Base-by-base conservation (phyloP, 2,113 vertebrate genomes). In the Microcebus murinus region DNA sequence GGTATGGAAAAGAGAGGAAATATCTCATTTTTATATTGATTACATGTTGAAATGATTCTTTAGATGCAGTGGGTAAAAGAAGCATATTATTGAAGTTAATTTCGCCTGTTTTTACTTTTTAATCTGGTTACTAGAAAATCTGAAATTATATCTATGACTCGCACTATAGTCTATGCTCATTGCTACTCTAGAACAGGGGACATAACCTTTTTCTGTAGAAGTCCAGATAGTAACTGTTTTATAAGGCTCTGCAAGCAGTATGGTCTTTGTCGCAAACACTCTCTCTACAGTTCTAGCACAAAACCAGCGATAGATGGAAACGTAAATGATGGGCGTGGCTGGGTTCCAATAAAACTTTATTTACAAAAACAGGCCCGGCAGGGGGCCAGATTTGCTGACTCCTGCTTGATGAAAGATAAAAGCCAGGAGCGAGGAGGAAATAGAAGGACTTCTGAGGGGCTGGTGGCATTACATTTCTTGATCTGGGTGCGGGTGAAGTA, bases 281-380 rank as follows among this genome's bases (percentile, higher is more conserved):
- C 8, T 42, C 17, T 52, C 3, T 36, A 14, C 31, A 14, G 6
- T 34, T 52, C 71, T 70, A 36, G 59, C 42, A 20, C 42, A 48
- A 70, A 92, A 81, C 63, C 23, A 76, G 8, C 45, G 18, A 63
- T 3, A 52, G 23, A 76, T 8, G 6, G 6, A 14, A 31, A 34
- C 25, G 27, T 39, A 81, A 76, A 83, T 61, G 29, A 21, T 42
- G 29, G 1, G 1, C 2, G 0, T 39, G 70, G 8, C 18, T 55
- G 13, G n/a, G 6, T 91, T 73, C 17, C 67, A 87, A 63, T 96
- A 87, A 97, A 95, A 63, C 80, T 87, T 74, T 79, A 95, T 95
- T 92, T 48, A 34, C 25, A 59, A 45, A 83, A 80, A 48, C 20
- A 87, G 14, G 7, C 0, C 34, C 36, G 7, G 15, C 13, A 67